Evolutionary conservation across 2,797 vertebrate genomes (phyloP).

Genomic region (Pangasius djambal): DNA sequence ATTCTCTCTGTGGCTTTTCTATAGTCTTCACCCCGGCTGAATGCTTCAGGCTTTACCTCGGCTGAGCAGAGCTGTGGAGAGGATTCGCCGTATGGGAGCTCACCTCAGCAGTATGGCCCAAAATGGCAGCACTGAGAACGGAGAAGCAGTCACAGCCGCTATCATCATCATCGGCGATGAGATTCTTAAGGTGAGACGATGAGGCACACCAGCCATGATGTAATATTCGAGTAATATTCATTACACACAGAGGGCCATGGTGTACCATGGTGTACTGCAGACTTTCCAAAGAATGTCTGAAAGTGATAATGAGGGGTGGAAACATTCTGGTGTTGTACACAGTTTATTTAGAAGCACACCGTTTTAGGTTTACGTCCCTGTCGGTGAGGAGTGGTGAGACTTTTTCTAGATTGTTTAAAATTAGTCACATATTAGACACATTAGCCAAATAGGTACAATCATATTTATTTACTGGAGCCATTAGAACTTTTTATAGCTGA

Average conservation of each 20-base stretch:
- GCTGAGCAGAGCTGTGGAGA: conserved; percentile 69
- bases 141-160: conserved; percentile 80
- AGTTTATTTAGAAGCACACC: neutral
- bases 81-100: conserved; percentile 69
- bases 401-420: neutral
- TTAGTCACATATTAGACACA: neutral
- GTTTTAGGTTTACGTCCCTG: neutral
- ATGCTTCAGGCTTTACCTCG: conserved; percentile 63
- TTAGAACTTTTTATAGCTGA: neutral
- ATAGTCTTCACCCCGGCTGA: conserved; percentile 41
- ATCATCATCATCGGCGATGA: conserved; percentile 95
- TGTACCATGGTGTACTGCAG: neutral
- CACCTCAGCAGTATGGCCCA: conserved; percentile 75
- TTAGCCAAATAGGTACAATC: neutral
- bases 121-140: conserved; percentile 52
- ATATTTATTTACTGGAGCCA: neutral
- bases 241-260: neutral
- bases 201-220: neutral
- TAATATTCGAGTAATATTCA: neutral
- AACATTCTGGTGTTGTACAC: neutral
- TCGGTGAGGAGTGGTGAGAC: neutral
- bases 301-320: neutral
- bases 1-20: neutral
- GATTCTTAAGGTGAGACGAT: conserved; percentile 88
- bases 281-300: neutral